Evolutionary conservation across 92 coral and sea anemone species (phyloP).

Genomic region (Zoanthus sansibaricus): DNA sequence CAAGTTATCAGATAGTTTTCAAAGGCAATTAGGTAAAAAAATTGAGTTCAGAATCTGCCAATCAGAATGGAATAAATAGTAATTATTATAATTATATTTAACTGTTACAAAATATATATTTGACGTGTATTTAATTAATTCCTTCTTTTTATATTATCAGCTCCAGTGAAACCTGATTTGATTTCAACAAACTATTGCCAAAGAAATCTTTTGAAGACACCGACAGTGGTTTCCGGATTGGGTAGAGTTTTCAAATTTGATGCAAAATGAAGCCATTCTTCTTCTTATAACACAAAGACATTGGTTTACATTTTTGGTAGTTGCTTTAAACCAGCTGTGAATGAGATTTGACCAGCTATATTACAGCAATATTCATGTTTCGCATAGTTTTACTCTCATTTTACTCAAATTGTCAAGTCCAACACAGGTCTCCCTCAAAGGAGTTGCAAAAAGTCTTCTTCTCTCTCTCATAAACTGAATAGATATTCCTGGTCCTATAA

Average conservation of each 20-base stretch:
- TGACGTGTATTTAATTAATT: too few relatives aligned
- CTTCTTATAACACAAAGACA: not conserved
- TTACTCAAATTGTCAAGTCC: slow-evolving; percentile 6
- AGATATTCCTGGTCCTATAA: not conserved
- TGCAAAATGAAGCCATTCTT: too few relatives aligned
- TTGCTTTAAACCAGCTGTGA: not conserved
- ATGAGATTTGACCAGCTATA: not conserved
- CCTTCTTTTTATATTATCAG: too few relatives aligned
- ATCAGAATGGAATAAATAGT: too few relatives aligned
- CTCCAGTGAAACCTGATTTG: too few relatives aligned
- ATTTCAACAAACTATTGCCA: not conserved
- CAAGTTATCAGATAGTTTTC: too few relatives aligned
- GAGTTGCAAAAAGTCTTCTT: not conserved
- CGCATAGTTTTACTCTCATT: not conserved
- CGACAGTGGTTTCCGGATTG: not conserved
- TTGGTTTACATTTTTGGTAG: not conserved
- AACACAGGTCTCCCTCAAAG: not conserved
- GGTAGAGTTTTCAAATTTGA: not conserved
- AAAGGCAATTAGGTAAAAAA: too few relatives aligned
- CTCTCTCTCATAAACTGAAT: not conserved
- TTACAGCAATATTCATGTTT: too few relatives aligned
- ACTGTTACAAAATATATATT: too few relatives aligned
- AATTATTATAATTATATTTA: too few relatives aligned
- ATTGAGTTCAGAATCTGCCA: too few relatives aligned
- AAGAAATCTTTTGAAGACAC: not conserved